Conservation (phyloP, 2,113 vertebrate species). For the Epinephelus fuscoguttatus region DNA sequence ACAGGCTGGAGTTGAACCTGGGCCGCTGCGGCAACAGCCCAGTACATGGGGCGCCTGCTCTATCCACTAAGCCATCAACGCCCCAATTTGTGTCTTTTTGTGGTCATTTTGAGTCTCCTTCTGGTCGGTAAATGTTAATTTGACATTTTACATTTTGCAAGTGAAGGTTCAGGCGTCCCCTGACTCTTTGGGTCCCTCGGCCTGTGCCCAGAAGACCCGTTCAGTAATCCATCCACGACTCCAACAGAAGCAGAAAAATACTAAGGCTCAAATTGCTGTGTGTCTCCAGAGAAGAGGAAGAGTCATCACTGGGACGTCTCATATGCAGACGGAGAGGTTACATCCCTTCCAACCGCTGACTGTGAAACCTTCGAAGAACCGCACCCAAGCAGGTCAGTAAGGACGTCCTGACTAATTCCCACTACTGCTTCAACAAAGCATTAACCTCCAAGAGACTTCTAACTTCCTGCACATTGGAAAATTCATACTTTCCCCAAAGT, state of each 20-base stretch:
- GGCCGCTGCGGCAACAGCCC: too few relatives aligned
- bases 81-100: too few relatives aligned
- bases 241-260: slow-evolving; percentile 49
- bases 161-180: too few relatives aligned
- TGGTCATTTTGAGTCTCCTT: too few relatives aligned
- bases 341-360: slow-evolving; percentile 29
- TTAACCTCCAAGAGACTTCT: slow-evolving; percentile 29
- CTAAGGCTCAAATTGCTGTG: slow-evolving; percentile 17
- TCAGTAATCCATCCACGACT: neutral
- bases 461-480: slow-evolving; percentile 34
- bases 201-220: too few relatives aligned
- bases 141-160: too few relatives aligned
- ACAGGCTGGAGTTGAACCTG: too few relatives aligned
- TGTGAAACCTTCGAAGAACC: slow-evolving; percentile 30
- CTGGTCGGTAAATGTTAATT: too few relatives aligned
- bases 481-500: slow-evolving; percentile 26
- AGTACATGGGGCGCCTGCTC: too few relatives aligned
- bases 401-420: slow-evolving; percentile 45
- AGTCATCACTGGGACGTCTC: slow-evolving; percentile 52
- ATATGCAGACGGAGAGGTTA: slow-evolving; percentile 38
- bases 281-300: slow-evolving; percentile 48
- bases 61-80: too few relatives aligned
- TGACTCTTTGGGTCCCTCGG: too few relatives aligned
- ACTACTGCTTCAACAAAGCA: slow-evolving; percentile 29
- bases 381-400: slow-evolving; percentile 54